Percentiles rank a stretch among this genome's conserved stretches.
These are phyloP conservation scores for Limenitis camilla DNA, from an alignment of 2,888 invertebrate species.

Conservation along the genomic window DNA sequence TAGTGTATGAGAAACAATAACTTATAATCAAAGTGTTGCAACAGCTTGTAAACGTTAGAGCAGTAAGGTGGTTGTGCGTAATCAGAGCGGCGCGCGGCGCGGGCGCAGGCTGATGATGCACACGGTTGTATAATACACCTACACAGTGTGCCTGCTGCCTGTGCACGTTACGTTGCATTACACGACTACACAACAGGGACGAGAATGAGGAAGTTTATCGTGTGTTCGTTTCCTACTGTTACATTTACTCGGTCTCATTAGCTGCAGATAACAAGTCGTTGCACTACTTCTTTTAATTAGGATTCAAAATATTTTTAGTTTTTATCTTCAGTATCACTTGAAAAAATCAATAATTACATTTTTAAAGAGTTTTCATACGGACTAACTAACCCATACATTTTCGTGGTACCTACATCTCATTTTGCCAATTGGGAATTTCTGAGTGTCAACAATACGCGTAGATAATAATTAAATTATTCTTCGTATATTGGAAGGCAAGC, in stretches of 20 bases:
- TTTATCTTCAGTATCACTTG: no score
- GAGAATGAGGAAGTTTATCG: conserved; percentile 55
- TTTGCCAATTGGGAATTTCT: no score
- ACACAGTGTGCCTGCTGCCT: conserved; percentile 26
- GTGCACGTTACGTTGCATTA: conserved; percentile 48
- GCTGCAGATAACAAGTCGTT: conserved; percentile 25
- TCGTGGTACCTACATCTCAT: no score
- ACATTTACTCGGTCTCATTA: conserved; percentile 53
- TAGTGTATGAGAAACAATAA: no score
- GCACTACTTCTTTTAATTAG: conserved; percentile 3
- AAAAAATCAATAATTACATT: no score
- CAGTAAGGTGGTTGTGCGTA: conserved; percentile 32
- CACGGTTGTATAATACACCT: conserved; percentile 46
- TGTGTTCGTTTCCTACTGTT: conserved; percentile 59
- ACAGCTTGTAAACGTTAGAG: conserved; percentile 16
- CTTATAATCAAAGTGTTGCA: conserved; percentile 1
- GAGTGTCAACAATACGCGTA: no score
- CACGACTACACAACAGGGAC: conserved; percentile 44
- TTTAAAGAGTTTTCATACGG: no score
- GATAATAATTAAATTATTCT: background rate
- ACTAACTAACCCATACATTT: background rate
- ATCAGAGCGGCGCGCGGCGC: conserved; percentile 58
- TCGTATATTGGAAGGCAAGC: background rate
- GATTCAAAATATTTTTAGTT: background rate
- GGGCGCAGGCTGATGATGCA: conserved; percentile 32